Conservation (phyloP, 2,888 invertebrate genomes). For the Pseudanteris insignis region DNA sequence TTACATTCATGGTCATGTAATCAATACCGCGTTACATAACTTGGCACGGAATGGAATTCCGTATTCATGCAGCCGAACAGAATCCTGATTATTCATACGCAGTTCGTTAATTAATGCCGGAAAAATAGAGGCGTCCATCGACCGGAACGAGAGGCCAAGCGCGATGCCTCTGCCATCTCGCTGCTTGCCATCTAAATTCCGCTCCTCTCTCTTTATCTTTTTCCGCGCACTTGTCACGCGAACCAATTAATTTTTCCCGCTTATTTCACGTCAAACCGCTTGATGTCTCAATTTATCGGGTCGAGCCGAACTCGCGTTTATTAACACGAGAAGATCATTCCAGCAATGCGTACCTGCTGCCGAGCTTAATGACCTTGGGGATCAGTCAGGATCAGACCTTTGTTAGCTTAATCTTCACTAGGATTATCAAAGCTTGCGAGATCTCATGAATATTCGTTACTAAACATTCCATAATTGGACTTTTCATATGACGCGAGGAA, state of each 20-base stretch:
- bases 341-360: not conserved
- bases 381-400: too few species aligned
- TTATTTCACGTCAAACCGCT: constrained; percentile 14
- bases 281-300: constrained; percentile 20
- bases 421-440: too few species aligned
- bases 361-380: too few species aligned
- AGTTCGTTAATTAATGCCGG: constrained; percentile 12
- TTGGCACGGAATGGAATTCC: constrained; percentile 14
- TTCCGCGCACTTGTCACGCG: not conserved
- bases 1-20: constrained; percentile 19
- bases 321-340: constrained; percentile 16
- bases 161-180: not conserved
- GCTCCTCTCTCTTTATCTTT: too few species aligned
- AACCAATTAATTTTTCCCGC: constrained; percentile 14
- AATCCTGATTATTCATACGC: constrained; percentile 13
- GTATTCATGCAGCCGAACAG: constrained; percentile 21
- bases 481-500: too few species aligned
- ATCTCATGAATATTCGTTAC: too few species aligned
- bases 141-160: constrained; percentile 6
- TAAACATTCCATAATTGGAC: too few species aligned
- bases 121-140: constrained; percentile 11
- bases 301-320: constrained; percentile 18
- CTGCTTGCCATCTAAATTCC: too few species aligned
- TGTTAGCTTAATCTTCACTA: too few species aligned
- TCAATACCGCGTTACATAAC: constrained; percentile 30